Conservation (phyloP, 2,113 vertebrate genomes). For the Isurus oxyrinchus region DNA sequence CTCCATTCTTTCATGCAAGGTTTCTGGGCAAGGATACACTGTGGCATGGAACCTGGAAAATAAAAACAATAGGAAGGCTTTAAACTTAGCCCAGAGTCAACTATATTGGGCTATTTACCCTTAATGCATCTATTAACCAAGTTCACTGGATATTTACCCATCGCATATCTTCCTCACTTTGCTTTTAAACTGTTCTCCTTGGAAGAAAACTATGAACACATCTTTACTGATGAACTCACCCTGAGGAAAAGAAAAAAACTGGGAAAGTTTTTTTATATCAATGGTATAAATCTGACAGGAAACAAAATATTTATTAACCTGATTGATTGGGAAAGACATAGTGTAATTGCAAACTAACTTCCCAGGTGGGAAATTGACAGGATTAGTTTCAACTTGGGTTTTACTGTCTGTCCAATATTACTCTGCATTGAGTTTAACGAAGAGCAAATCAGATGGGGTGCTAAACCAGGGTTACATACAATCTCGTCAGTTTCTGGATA, state of each 20-base stretch:
- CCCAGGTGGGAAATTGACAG: neutral
- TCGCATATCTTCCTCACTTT: constrained; percentile 49
- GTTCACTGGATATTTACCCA: constrained; percentile 43
- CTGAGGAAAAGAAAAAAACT: constrained; percentile 40
- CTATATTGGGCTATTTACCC: neutral
- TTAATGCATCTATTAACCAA: neutral
- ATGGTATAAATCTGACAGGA: neutral
- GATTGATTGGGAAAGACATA: neutral
- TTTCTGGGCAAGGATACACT: constrained; percentile 44
- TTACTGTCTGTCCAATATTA: neutral
- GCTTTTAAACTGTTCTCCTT: constrained; percentile 47
- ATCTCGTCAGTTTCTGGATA: neutral
- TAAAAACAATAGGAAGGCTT: neutral
- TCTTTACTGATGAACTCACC: constrained; percentile 44
- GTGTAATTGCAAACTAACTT: too few species aligned
- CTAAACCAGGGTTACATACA: neutral
- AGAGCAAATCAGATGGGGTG: neutral
- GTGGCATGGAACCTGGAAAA: constrained; percentile 42
- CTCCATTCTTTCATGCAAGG: constrained; percentile 41
- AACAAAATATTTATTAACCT: neutral
- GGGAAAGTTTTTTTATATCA: neutral
- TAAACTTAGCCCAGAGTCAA: neutral
- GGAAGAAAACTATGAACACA: constrained; percentile 49
- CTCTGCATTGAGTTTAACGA: neutral
- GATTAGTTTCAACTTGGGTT: too few species aligned